Evolutionary conservation across 1,140 invertebrate species (phyloP), one percentile per base, ranked within the genome.

Genomic region (Cepaea nemoralis): DNA sequence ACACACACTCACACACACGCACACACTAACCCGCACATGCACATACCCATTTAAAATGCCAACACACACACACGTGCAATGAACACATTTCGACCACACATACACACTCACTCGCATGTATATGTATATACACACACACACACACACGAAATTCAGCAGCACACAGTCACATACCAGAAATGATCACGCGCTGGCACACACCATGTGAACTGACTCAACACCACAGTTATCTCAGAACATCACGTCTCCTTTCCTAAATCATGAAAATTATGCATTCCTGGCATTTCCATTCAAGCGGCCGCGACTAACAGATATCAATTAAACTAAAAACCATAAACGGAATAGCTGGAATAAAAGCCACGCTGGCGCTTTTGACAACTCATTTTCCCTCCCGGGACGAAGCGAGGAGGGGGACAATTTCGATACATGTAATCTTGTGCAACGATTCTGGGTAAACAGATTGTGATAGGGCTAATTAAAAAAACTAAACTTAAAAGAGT

Each of bases 401-500:
- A 31, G 59, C 0, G 59, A 22, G n/a, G 27, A 31, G 27, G 16
- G 16, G 16, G n/a, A 31, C 10, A 63, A 31, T 31, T 31, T 63
- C 59, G 59, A 31, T 63, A 63, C 59, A 27, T 63, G 59, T 63
- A 63, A 63, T 63, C 59, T 63, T 31, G 12, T 31, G 16, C 59
- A 63, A 16, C 59, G n/a, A 63, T 31, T 31, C 59, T 63, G 59
- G 33, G 59, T 63, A 27, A 63, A 63, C 59, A 63, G 59, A 63
- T 63, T 63, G 27, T 63, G 59, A 63, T 31, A 63, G 59, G 27
- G 27, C 59, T 63, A 63, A 63, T 63, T 63, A 31, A 63, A 63
- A 59, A 63, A 27, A 63, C 45, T 48, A 19, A 8, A 19, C 59
- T 31, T 63, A 63, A 63, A 63, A 63, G 59, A 63, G 22, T 63